A percentile compares a stretch with the other conserved stretches of the same genome.
These are phyloP conservation scores for Malaclemys terrapin DNA, from an alignment of 2,113 vertebrate genomes.

Conservation along the genomic window DNA sequence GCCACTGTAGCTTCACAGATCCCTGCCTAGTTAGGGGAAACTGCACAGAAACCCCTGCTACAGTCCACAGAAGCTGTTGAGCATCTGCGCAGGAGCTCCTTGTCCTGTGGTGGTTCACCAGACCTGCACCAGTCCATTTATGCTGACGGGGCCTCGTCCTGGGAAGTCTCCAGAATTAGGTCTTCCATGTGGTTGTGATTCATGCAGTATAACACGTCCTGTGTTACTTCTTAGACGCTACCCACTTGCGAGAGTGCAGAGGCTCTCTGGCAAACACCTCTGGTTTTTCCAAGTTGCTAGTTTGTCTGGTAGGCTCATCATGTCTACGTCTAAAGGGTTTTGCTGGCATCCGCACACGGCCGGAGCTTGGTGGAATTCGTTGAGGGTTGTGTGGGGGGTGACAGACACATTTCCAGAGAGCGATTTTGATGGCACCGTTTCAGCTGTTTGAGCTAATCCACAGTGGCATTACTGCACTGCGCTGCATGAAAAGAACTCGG, in stretches of 20 bases:
- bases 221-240: background rate
- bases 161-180: background rate
- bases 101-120: background rate
- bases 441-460: background rate
- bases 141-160: background rate
- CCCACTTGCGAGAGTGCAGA: background rate
- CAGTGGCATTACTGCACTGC: background rate
- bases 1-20: background rate
- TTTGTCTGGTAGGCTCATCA: background rate
- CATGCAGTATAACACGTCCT: no score
- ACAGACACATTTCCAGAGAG: background rate
- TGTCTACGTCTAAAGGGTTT: rapidly evolving
- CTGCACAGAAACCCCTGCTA: background rate
- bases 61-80: background rate
- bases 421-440: background rate
- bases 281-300: background rate
- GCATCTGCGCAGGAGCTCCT: background rate
- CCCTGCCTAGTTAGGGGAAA: background rate
- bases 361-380: background rate
- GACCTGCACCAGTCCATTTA: background rate
- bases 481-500: background rate
- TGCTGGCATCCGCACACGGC: background rate
- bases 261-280: background rate
- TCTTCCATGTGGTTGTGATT: background rate
- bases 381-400: background rate